phyloP scores from a whole-genome alignment of 2,113 vertebrate species.

The Litocranius walleri region DNA sequence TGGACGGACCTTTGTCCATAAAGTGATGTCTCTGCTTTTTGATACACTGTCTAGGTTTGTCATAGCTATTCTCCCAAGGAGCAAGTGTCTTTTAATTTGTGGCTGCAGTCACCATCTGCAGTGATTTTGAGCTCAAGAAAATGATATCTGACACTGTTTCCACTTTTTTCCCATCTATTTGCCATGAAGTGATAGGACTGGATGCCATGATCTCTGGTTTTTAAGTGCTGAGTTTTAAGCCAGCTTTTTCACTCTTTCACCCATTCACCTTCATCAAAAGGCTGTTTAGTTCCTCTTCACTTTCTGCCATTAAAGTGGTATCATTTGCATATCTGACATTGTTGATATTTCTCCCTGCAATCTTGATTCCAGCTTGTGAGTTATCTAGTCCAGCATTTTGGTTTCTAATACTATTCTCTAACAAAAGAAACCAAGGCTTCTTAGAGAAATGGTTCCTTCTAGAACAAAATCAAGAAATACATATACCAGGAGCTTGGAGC shows the following conservation, averaged over 20 bases:
- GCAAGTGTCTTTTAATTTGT: background rate
- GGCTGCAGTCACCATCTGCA: background rate
- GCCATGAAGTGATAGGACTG: background rate
- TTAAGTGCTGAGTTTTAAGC: background rate
- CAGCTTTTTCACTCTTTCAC: background rate
- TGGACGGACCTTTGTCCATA: background rate
- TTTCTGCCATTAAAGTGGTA: background rate
- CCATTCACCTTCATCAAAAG: background rate
- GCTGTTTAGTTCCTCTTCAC: background rate
- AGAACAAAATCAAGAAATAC: background rate
- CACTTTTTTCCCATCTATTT: background rate
- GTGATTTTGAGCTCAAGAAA: background rate
- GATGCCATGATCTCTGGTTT: background rate
- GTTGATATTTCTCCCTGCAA: background rate
- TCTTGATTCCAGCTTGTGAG: background rate
- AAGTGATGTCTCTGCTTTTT: background rate
- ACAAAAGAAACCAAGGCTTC: background rate
- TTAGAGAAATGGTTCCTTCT: background rate
- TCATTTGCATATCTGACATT: background rate
- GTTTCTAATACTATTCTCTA: background rate
- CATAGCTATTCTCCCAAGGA: background rate
- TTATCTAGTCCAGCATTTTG: background rate
- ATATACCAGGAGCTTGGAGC: background rate
- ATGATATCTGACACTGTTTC: background rate
- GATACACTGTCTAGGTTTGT: background rate